These are phyloP conservation scores for Tetragnatha montana DNA, from an alignment of 2,888 invertebrate species.

Conservation along the genomic window DNA sequence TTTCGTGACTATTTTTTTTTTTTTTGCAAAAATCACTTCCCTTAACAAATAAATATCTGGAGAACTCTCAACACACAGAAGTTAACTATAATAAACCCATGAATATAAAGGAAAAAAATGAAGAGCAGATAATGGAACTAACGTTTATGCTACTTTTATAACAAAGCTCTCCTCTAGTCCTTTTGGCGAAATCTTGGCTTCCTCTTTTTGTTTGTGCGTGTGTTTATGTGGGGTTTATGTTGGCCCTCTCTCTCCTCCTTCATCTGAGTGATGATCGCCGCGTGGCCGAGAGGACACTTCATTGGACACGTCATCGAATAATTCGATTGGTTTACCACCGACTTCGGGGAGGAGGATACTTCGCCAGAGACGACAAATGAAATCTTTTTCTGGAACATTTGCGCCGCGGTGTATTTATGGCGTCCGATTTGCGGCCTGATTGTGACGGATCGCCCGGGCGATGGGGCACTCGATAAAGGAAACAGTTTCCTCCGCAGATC, in stretches of 20 bases:
- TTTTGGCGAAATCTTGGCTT: not conserved
- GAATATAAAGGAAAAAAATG: too few species aligned
- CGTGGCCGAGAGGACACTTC: constrained; percentile 37
- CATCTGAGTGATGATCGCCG: constrained; percentile 55
- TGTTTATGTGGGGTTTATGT: constrained; percentile 41
- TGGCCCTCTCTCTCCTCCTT: constrained; percentile 39
- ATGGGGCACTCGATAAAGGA: not conserved
- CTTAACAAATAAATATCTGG: too few species aligned
- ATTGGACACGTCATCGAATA: constrained; percentile 62
- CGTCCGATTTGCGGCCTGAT: not conserved
- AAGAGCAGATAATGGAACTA: too few species aligned
- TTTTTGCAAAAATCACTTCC: too few species aligned
- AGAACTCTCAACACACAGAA: too few species aligned
- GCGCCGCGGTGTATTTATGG: not conserved
- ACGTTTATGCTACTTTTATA: too few species aligned
- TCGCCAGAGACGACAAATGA: not conserved
- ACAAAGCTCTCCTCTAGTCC: too few species aligned
- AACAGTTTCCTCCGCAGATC: too few species aligned
- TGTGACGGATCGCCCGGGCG: not conserved
- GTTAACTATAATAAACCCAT: too few species aligned
- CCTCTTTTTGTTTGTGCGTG: constrained; percentile 23
- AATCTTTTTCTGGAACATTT: constrained; percentile 1
- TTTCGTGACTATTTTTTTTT: too few species aligned
- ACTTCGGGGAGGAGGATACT: constrained; percentile 7
- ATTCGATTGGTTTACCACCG: constrained; percentile 55